Percentiles rank a stretch among this genome's conserved stretches.
phyloP scores from a whole-genome alignment of 2,797 vertebrate species.

The Mastacembelus armatus region DNA sequence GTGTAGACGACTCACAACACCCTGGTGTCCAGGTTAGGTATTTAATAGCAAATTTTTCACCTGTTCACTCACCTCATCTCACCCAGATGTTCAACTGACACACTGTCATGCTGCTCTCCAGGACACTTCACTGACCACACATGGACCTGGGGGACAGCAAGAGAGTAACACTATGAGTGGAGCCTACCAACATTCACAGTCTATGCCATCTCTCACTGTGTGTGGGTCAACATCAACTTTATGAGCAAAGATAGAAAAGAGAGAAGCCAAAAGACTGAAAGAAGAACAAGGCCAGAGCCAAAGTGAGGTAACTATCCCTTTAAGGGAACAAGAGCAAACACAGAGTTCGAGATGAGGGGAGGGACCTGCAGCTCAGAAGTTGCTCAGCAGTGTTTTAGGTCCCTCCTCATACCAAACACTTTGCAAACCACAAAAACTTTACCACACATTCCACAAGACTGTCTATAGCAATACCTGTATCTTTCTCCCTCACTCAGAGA shows the following conservation, averaged over 20 bases:
- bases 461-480: constrained; percentile 67
- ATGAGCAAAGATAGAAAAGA: constrained; percentile 15
- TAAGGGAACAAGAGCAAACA: constrained; percentile 65
- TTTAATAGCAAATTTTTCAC: constrained; percentile 3
- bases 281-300: constrained; percentile 35
- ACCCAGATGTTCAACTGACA: constrained; percentile 71
- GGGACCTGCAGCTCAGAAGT: constrained; percentile 68
- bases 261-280: constrained; percentile 20
- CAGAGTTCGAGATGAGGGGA: constrained; percentile 44
- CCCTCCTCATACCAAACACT: constrained; percentile 71
- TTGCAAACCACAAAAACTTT: constrained; percentile 80
- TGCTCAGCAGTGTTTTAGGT: constrained; percentile 61
- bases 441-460: constrained; percentile 78
- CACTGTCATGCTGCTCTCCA: constrained; percentile 68
- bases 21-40: neutral
- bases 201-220: constrained; percentile 15
- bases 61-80: constrained; percentile 81
- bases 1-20: neutral
- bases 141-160: constrained; percentile 69
- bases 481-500: constrained; percentile 25
- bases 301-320: constrained; percentile 65
- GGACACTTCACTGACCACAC: constrained; percentile 69
- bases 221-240: constrained; percentile 46
- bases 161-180: constrained; percentile 43
- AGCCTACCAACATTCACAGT: constrained; percentile 38